These are phyloP conservation scores for Drosophila nigrodunni DNA, from an alignment of 1,140 invertebrate genomes.

Conservation along the genomic window DNA sequence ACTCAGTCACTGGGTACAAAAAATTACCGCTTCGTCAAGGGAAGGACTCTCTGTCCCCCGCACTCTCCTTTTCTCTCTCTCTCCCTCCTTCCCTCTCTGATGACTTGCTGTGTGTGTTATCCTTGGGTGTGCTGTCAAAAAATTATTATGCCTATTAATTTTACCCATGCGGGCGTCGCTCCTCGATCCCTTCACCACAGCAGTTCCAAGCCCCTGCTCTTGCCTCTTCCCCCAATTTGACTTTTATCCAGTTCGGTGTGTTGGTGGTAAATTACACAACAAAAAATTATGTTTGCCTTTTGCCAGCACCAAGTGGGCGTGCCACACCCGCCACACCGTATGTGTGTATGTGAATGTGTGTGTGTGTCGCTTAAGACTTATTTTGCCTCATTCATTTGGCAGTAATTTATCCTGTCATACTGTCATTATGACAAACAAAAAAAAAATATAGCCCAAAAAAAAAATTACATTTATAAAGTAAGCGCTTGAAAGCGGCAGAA, in stretches of 20 bases:
- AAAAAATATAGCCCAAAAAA: constrained; percentile 41
- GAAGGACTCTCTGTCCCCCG: constrained; percentile 11
- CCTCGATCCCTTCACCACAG: background rate
- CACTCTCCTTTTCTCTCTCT: background rate
- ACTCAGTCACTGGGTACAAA: constrained; percentile 55
- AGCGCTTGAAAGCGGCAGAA: constrained; percentile 47
- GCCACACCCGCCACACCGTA: constrained; percentile 27
- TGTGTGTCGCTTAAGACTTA: constrained; percentile 77
- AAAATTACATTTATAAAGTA: constrained; percentile 25
- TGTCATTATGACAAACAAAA: constrained; percentile 82
- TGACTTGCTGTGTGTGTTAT: constrained; percentile 74
- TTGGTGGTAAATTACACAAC: constrained; percentile 81
- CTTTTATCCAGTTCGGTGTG: constrained; percentile 24
- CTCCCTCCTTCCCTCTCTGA: constrained; percentile 41
- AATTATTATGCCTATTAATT: constrained; percentile 85
- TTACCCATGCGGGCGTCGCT: constrained; percentile 73
- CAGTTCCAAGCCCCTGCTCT: constrained; percentile 1
- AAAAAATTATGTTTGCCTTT: constrained; percentile 82
- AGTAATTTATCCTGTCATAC: constrained; percentile 85
- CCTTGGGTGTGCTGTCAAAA: constrained; percentile 84
- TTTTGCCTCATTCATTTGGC: constrained; percentile 82
- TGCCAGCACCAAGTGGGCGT: constrained; percentile 73
- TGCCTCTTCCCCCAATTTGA: constrained; percentile 3
- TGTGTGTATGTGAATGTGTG: constrained; percentile 12
- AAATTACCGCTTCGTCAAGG: constrained; percentile 39